Base-by-base conservation (phyloP, 2,797 vertebrate species). In the Phoxinus dragarum region DNA sequence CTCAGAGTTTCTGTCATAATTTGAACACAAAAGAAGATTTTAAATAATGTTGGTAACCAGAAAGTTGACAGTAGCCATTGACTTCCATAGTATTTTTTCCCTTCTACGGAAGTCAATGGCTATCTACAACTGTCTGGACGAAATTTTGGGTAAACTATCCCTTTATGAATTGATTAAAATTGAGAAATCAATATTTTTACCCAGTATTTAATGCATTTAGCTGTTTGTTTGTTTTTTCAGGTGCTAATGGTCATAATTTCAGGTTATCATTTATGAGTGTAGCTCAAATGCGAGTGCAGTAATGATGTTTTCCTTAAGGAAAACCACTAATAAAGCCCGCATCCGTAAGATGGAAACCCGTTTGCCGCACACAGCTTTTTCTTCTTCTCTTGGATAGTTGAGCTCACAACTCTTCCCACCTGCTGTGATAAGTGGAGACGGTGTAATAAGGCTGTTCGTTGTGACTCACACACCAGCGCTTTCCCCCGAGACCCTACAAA, bases 401-500 rank as follows among this genome's bases (percentile, higher is more conserved):
- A 40, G 40, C 64, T 66, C 64, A 7, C 61, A 34, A 17, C 31
- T 54, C 8, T n/a, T 67, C 3, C 44, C 78, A 56, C 69, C 84
- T 42, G n/a, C 59, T 80, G 69, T 68, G 78, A 42, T 67, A 81
- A 81, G 47, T 59, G 27, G 34, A 75, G 36, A 68, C 11, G 16
- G 11, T 44, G 36, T 66, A 64, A 73, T 74, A 56, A 74, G 31
- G 27, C 56, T 16, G 79, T 36, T 66, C n/a, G 31, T n/a, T 80
- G 31, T 80, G 84, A 61, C 16, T 64, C 67, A 44, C 9, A 40
- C 7, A 31, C 21, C 31, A 56, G 10, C 44, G 17, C 54, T 52
- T 54, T 73, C 71, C 78, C 56, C 56, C 0, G 66, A 86, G 56
- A 74, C 52, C 44, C 31, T 34, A 42, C 59, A 68, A 23, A 75